Percentiles rank a stretch among this genome's conserved stretches.
phyloP scores from a whole-genome alignment of 2,113 vertebrate species.

The Empidonax alnorum region DNA sequence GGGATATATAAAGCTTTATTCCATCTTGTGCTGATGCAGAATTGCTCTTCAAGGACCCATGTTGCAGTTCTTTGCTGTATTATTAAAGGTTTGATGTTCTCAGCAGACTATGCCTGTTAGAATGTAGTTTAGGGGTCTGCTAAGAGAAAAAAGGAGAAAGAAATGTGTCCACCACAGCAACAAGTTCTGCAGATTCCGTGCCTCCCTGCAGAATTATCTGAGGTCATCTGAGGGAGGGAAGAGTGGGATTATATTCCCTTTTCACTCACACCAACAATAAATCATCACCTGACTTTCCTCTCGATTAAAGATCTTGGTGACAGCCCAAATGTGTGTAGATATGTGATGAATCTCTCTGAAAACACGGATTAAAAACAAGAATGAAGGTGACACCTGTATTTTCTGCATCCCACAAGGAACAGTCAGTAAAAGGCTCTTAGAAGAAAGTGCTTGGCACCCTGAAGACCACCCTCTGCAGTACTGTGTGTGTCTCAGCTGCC shows the following conservation, averaged over 20 bases:
- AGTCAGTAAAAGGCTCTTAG: neutral
- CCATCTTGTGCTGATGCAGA: neutral
- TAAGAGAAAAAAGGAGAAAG: neutral
- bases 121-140: neutral
- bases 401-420: neutral
- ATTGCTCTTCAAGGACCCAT: neutral
- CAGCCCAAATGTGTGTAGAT: neutral
- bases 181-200: neutral
- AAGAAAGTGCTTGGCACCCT: neutral
- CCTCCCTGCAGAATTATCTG: neutral
- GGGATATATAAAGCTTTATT: neutral
- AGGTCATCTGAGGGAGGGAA: neutral
- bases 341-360: neutral
- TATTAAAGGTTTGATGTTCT: neutral
- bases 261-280: neutral
- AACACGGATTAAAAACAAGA: neutral
- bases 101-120: neutral
- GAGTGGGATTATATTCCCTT: neutral
- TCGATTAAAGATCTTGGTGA: neutral
- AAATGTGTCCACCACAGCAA: neutral
- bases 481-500: neutral
- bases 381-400: neutral
- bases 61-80: neutral
- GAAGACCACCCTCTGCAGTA: neutral
- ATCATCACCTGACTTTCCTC: neutral